Percentiles rank a stretch among this genome's conserved stretches.
Conservation (phyloP, 2,113 vertebrate species). For the Antigone vipio region DNA sequence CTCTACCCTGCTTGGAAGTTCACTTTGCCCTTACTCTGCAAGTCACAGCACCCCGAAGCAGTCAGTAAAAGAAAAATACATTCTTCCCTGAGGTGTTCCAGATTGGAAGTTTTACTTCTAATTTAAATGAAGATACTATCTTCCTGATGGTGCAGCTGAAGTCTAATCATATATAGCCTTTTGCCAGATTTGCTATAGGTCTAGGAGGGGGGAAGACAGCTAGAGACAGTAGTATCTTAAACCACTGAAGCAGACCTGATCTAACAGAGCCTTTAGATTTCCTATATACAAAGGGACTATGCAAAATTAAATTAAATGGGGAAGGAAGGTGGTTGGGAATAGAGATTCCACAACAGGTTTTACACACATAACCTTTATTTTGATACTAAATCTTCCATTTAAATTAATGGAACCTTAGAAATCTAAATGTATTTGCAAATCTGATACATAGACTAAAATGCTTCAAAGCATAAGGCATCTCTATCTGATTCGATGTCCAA, state of each 20-base stretch:
- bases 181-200: background rate
- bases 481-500: background rate
- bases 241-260: background rate
- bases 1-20: background rate
- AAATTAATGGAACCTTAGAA: background rate
- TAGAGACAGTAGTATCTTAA: background rate
- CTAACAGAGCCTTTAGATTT: background rate
- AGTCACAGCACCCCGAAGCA: background rate
- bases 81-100: background rate
- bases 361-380: background rate
- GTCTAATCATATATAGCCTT: background rate
- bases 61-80: background rate
- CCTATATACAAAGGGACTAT: background rate
- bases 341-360: background rate
- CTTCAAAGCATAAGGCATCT: background rate
- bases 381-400: background rate
- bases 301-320: background rate
- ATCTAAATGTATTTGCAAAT: background rate
- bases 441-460: background rate
- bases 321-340: background rate
- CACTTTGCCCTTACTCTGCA: background rate
- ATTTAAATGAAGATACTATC: background rate
- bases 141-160: background rate
- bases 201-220: background rate
- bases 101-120: background rate